Conservation (phyloP, 2,797 vertebrate genomes). For the Hozukius guyotensis region DNA sequence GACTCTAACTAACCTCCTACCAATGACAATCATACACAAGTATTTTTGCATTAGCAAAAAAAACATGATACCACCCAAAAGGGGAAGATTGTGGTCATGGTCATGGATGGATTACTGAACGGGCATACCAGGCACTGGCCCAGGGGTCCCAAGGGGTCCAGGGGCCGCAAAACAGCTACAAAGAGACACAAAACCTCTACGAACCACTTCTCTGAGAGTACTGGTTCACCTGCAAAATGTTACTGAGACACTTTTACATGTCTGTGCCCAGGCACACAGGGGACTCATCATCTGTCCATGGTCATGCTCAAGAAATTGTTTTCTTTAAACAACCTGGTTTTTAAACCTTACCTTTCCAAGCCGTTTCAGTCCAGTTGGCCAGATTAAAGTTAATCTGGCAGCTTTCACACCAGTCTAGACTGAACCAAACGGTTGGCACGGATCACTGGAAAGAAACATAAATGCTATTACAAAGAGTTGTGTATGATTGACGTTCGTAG, state of each 20-base stretch:
- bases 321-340: no score
- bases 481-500: background rate
- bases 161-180: background rate
- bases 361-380: background rate
- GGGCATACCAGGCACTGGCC: background rate
- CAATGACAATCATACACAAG: background rate
- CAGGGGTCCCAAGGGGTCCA: background rate
- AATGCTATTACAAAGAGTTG: background rate
- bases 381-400: background rate
- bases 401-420: background rate
- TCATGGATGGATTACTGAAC: background rate
- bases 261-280: background rate
- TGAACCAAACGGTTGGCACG: background rate
- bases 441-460: background rate
- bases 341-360: background rate
- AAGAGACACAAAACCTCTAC: background rate
- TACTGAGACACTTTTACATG: background rate
- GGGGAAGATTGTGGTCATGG: background rate
- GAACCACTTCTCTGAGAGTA: background rate
- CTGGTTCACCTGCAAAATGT: background rate
- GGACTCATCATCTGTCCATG: background rate
- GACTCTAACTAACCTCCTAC: background rate
- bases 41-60: background rate
- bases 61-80: background rate
- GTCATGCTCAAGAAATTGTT: background rate